phyloP scores from a whole-genome alignment of 2,888 invertebrate genomes.

The Subacronicta megacephala region DNA sequence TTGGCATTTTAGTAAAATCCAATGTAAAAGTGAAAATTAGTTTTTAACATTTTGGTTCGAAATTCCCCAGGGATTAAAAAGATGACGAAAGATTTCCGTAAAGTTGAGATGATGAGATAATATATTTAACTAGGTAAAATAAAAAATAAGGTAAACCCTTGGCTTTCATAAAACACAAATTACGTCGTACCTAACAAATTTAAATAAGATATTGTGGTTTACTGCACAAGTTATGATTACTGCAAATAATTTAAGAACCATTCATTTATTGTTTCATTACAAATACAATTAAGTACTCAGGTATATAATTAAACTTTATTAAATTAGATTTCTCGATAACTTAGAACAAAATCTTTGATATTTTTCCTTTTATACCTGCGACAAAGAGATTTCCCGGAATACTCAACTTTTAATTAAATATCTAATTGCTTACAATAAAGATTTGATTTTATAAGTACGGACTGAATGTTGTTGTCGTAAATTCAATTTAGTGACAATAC shows the following conservation, averaged over 20 bases:
- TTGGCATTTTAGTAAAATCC: too few relatives aligned
- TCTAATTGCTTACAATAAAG: conserved; percentile 13
- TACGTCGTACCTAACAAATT: neutral
- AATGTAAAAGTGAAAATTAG: too few relatives aligned
- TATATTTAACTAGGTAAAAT: too few relatives aligned
- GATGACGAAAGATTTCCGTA: too few relatives aligned
- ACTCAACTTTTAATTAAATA: conserved; percentile 31
- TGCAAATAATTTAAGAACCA: neutral
- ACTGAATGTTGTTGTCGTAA: conserved; percentile 9
- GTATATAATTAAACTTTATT: conserved; percentile 1
- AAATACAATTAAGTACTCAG: conserved; percentile 1
- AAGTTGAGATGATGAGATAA: too few relatives aligned
- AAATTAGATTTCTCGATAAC: neutral
- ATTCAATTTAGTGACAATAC: conserved; percentile 29
- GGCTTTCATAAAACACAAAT: too few relatives aligned
- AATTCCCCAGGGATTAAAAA: too few relatives aligned
- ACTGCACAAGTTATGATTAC: too few relatives aligned
- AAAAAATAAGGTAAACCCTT: too few relatives aligned
- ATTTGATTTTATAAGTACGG: conserved; percentile 23
- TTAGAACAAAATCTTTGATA: neutral
- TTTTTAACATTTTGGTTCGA: too few relatives aligned
- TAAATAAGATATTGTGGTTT: conserved; percentile 18
- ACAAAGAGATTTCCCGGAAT: conserved; percentile 5
- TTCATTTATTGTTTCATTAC: neutral
- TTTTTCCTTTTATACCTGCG: conserved; percentile 2